phyloP scores from a whole-genome alignment of 2,113 vertebrate species.

The Indicator maculatus region DNA sequence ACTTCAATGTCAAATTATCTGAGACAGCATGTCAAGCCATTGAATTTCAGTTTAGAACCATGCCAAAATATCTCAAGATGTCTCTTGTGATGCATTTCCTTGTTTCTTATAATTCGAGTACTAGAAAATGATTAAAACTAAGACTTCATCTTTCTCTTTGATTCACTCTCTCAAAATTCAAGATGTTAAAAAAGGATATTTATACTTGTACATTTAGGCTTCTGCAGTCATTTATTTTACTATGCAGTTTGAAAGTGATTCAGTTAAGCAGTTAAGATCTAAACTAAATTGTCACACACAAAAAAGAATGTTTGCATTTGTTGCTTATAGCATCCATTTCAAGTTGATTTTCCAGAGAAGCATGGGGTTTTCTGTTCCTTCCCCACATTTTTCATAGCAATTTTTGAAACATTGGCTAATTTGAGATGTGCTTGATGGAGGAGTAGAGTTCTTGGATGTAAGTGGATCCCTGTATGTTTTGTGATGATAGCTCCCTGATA shows the following conservation, averaged over 20 bases:
- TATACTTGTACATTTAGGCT: background rate
- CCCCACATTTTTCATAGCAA: background rate
- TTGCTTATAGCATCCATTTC: slow-evolving; percentile 15
- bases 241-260: slow-evolving; percentile 22
- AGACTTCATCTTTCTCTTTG: slow-evolving; percentile 22
- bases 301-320: slow-evolving; percentile 6
- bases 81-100: slow-evolving; percentile 20
- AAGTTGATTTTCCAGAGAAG: background rate
- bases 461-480: background rate
- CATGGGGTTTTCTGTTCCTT: background rate
- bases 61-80: slow-evolving; percentile 45
- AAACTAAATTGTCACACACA: slow-evolving; percentile 12
- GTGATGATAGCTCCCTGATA: background rate
- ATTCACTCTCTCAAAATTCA: slow-evolving; percentile 30
- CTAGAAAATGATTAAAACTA: slow-evolving; percentile 42
- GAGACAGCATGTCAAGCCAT: background rate
- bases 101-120: slow-evolving; percentile 39
- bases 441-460: background rate
- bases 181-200: slow-evolving; percentile 41
- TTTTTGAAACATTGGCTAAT: background rate
- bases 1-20: slow-evolving; percentile 30
- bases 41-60: slow-evolving; percentile 17
- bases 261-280: slow-evolving; percentile 40
- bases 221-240: slow-evolving; percentile 36
- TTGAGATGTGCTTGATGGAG: background rate